Percentiles rank a stretch among this genome's conserved stretches.
These are phyloP conservation scores for Myopa tessellatipennis DNA, from an alignment of 2,888 invertebrate genomes.

Conservation along the genomic window DNA sequence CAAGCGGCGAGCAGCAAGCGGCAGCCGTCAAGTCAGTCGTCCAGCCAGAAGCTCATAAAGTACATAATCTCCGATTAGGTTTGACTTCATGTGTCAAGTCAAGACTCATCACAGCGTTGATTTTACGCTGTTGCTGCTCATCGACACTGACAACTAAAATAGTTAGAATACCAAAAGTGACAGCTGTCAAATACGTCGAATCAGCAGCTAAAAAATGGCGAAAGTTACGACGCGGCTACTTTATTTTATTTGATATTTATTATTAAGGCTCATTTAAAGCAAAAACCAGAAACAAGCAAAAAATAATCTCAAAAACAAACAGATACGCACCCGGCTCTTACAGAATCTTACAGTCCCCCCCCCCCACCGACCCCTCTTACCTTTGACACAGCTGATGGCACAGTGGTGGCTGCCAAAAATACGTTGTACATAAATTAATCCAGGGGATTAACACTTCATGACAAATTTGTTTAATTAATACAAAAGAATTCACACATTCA, in stretches of 20 bases:
- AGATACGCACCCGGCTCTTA: not conserved
- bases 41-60: not conserved
- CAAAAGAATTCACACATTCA: conserved; percentile 37
- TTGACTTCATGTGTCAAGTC: not conserved
- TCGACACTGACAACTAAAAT: not conserved
- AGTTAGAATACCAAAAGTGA: not conserved
- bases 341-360: not conserved
- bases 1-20: not conserved
- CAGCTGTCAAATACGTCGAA: conserved; percentile 11
- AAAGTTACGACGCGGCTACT: too few species aligned
- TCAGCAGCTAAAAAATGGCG: not conserved
- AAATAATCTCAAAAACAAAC: not conserved
- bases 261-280: not conserved
- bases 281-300: not conserved
- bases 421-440: conserved; percentile 29
- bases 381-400: not conserved
- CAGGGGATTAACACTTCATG: conserved; percentile 34
- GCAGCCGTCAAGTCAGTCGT: not conserved
- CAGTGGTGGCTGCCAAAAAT: not conserved
- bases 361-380: not conserved
- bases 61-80: not conserved
- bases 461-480: conserved; percentile 39
- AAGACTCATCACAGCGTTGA: not conserved
- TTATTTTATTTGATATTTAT: not conserved
- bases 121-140: too few species aligned